Evolutionary conservation across 2,797 vertebrate species (phyloP), one percentile per base, ranked within the genome.

Genomic region (Oreochromis mossambicus): DNA sequence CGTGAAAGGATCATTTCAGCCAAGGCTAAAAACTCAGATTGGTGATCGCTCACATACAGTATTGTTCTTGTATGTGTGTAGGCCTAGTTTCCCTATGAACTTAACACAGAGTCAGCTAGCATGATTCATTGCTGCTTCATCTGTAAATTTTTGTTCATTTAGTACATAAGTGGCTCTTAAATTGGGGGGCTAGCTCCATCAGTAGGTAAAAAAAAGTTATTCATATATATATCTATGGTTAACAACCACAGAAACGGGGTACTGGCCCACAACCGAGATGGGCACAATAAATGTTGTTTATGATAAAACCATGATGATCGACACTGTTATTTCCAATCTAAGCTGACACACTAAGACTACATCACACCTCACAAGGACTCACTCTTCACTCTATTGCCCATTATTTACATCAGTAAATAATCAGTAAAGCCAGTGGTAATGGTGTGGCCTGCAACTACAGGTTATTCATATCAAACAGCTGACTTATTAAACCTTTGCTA

Each of bases 1-100:
- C n/a, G 50, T 87, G 66, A 82, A 63, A 86, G 81, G 83, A 76
- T 84, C 4, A 52, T 84, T 84, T 73, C 7, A 83, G n/a, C 43
- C 36, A 77, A 73, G 63, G 51, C 9, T 21, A 32, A 14, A 78
- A 77, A 81, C 29, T 85, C 73, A 76, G 26, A 86, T 29, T 12
- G 52, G 61, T 58, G 52, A 79, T 82, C 70, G 36, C 24, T 82
- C 48, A 68, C 36, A 68, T 68, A 34, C 50, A 48, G 10, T 6
- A 8, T n/a, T 34, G 5, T 82, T 84, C 79, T 29, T 75, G 10
- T 58, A 10, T 13, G 15, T 26, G 46, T 41, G 76, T 4, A 56
- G n/a, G 80, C 77, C 3, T 34, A 82, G 29, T 17, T 73, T 80
- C 11, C 48, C 32, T 76, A 32, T 17, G 14, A 13, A 77, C 43